phyloP scores from a whole-genome alignment of 2,113 vertebrate species.

The Megaptera novaeangliae region DNA sequence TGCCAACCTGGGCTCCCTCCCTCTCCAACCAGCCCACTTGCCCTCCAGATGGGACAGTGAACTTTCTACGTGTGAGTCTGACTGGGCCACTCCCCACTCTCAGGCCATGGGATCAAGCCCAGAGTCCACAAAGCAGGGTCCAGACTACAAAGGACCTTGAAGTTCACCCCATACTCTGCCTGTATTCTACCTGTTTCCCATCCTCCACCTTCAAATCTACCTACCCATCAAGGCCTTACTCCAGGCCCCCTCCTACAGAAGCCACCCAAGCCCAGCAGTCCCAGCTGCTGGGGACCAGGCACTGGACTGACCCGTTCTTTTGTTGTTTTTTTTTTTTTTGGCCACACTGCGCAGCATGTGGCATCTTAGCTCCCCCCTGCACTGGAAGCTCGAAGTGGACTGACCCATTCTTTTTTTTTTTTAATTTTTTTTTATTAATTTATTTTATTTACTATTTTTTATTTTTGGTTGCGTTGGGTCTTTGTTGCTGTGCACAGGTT shows the following conservation, averaged over 20 bases:
- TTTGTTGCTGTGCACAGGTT: too few species aligned
- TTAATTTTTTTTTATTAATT: too few species aligned
- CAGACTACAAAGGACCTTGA: background rate
- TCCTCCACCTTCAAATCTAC: background rate
- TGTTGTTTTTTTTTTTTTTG: background rate
- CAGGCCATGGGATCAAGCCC: background rate
- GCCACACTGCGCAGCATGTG: background rate
- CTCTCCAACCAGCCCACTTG: background rate
- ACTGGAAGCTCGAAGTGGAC: background rate
- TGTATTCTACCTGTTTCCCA: background rate
- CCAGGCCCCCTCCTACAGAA: background rate
- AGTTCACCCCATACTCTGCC: background rate
- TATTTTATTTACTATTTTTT: too few species aligned
- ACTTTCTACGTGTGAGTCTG: background rate
- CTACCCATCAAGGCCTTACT: background rate
- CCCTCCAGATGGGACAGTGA: background rate
- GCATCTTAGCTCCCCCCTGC: background rate
- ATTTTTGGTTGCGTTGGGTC: too few species aligned
- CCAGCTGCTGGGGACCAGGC: background rate
- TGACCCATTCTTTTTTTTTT: too few species aligned
- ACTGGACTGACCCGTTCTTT: fast-evolving
- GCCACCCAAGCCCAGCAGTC: background rate
- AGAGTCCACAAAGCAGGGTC: background rate
- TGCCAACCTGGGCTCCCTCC: background rate
- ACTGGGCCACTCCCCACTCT: background rate